These are phyloP conservation scores for Nematopogon swammerdamellus DNA, from an alignment of 2,888 invertebrate genomes.

Conservation along the genomic window DNA sequence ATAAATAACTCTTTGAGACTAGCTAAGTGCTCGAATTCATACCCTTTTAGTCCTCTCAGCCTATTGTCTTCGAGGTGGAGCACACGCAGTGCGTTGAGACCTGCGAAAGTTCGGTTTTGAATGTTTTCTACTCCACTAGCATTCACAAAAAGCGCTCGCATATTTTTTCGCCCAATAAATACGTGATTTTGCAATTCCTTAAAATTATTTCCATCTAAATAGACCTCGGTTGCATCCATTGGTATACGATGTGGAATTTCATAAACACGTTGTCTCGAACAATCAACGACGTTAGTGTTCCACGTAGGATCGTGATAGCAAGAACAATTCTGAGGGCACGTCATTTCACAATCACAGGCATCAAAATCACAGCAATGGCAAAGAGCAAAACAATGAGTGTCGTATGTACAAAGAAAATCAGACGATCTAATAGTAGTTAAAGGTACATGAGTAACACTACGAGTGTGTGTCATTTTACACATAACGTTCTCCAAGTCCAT, in stretches of 20 bases:
- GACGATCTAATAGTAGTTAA: constrained; percentile 72
- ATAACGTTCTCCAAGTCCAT: constrained; percentile 86
- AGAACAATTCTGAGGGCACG: constrained; percentile 88
- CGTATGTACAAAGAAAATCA: constrained; percentile 88
- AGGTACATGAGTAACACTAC: constrained; percentile 74
- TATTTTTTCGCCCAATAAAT: constrained; percentile 88
- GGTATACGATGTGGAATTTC: constrained; percentile 85
- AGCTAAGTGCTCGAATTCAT: constrained; percentile 80
- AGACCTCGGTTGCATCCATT: constrained; percentile 92
- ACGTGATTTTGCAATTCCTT: constrained; percentile 82
- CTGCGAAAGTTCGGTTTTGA: constrained; percentile 86
- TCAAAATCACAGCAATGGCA: constrained; percentile 96
- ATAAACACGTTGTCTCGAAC: constrained; percentile 72
- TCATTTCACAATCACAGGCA: constrained; percentile 96
- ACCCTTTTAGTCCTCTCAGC: constrained; percentile 72
- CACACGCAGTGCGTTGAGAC: constrained; percentile 73
- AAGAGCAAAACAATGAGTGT: constrained; percentile 87
- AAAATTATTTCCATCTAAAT: constrained; percentile 87
- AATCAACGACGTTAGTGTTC: constrained; percentile 90
- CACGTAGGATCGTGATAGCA: constrained; percentile 94
- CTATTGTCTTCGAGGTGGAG: constrained; percentile 86
- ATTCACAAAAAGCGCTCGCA: constrained; percentile 83
- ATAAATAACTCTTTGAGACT: constrained; percentile 80
- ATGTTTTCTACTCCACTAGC: constrained; percentile 79
- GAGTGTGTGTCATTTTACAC: constrained; percentile 81